phyloP scores from a whole-genome alignment of 1,140 invertebrate species.

The Drosophila arawakana region DNA sequence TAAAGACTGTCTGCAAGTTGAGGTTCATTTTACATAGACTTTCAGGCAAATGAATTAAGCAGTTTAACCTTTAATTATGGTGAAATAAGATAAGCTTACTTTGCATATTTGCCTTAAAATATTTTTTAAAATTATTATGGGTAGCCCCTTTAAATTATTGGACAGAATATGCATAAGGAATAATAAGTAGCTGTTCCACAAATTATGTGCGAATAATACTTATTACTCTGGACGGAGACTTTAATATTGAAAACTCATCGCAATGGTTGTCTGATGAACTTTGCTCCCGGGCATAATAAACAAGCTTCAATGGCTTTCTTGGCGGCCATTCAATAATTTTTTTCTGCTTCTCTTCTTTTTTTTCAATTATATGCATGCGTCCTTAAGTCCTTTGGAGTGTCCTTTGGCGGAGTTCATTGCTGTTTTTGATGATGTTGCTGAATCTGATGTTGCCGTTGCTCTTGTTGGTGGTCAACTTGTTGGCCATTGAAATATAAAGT shows the following conservation, averaged over 20 bases:
- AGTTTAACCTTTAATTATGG: background rate
- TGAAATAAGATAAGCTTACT: background rate
- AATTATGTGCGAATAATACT: constrained; percentile 14
- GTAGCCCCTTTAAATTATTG: background rate
- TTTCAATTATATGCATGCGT: constrained; percentile 77
- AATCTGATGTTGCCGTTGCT: constrained; percentile 10
- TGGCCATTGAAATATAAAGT: constrained; percentile 74
- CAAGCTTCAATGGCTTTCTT: constrained; percentile 43
- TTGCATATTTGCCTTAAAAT: too few relatives aligned
- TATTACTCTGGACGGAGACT: background rate
- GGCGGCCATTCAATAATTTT: constrained; percentile 51
- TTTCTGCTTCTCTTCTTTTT: constrained; percentile 16
- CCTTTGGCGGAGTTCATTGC: constrained; percentile 12
- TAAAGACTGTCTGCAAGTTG: too few relatives aligned
- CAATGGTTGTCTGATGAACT: constrained; percentile 10
- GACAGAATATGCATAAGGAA: constrained; percentile 17
- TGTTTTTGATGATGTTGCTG: constrained; percentile 12
- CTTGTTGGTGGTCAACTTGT: constrained; percentile 31
- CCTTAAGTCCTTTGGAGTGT: constrained; percentile 13
- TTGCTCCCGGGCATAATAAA: constrained; percentile 54
- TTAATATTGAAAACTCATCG: background rate
- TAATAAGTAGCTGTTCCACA: constrained; percentile 19
- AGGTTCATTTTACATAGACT: too few relatives aligned
- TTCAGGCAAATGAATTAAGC: too few relatives aligned
- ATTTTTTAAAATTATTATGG: background rate